A percentile compares a stretch with the other conserved stretches of the same genome.
Evolutionary conservation across 2,888 invertebrate genomes (phyloP).

Genomic region (Crocallis elinguaria): DNA sequence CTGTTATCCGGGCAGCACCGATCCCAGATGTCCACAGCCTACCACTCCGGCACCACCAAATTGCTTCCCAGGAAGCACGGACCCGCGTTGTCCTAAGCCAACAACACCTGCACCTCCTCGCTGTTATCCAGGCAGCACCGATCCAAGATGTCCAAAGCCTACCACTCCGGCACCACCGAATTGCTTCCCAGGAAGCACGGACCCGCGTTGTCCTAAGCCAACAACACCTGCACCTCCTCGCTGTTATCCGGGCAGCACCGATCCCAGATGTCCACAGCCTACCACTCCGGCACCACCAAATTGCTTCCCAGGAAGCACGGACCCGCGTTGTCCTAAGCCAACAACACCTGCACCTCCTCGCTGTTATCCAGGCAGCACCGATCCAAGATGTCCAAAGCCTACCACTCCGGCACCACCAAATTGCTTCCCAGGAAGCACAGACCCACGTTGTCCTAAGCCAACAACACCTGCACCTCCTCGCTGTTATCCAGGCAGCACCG

Average conservation of each 20-base stretch:
- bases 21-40: too few relatives aligned
- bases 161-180: constrained; percentile 42
- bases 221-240: constrained; percentile 45
- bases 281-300: constrained; percentile 47
- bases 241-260: constrained; percentile 59
- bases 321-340: too few relatives aligned
- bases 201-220: constrained; percentile 51
- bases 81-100: too few relatives aligned
- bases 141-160: constrained; percentile 53
- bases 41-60: too few relatives aligned
- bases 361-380: constrained; percentile 51
- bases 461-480: constrained; percentile 45
- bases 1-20: too few relatives aligned
- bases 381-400: constrained; percentile 53
- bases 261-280: constrained; percentile 49
- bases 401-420: constrained; percentile 42
- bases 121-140: constrained; percentile 51
- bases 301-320: constrained; percentile 42
- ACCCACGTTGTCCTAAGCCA: constrained; percentile 51
- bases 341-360: constrained; percentile 34
- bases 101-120: too few relatives aligned
- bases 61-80: too few relatives aligned
- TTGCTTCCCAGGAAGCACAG: constrained; percentile 55
- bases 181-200: constrained; percentile 55
- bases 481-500: constrained; percentile 39